Conservation (phyloP, 2,797 vertebrate genomes). For the Mycteria americana region DNA sequence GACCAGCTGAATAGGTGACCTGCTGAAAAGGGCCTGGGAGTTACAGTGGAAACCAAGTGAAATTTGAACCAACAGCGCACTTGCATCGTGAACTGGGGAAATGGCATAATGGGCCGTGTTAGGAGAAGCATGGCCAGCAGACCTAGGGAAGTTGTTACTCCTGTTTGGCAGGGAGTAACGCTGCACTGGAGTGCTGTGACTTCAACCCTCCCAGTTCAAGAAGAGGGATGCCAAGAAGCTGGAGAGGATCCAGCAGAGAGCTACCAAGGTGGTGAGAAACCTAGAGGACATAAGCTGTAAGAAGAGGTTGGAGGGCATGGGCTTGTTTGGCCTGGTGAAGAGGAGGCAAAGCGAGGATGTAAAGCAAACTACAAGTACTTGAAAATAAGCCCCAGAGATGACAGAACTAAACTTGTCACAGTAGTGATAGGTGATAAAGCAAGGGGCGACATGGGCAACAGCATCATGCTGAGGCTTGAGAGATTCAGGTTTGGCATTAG, state of each 20-base stretch:
- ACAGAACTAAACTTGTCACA: not conserved
- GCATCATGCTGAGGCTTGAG: not conserved
- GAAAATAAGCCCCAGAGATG: not conserved
- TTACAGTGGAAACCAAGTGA: not conserved
- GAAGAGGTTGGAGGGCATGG: not conserved
- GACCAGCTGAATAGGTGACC: not conserved
- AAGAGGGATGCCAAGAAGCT: not conserved
- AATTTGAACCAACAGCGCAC: not conserved
- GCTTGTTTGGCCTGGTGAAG: not conserved
- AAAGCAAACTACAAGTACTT: not conserved
- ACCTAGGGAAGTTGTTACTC: not conserved
- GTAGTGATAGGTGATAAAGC: not conserved
- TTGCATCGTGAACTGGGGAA: not conserved
- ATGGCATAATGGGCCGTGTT: not conserved
- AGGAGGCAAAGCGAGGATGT: not conserved
- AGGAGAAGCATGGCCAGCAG: not conserved
- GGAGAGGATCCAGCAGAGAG: not conserved
- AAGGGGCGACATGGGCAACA: not conserved
- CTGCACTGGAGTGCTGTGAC: not conserved
- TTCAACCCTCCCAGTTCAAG: not conserved
- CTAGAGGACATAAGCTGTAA: not conserved
- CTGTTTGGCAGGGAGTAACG: not conserved
- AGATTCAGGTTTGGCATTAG: not conserved
- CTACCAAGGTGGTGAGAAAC: not conserved
- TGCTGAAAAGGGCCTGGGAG: not conserved